Base-by-base conservation (phyloP, 2,797 vertebrate species). In the Paedocypris micromegethes region DNA sequence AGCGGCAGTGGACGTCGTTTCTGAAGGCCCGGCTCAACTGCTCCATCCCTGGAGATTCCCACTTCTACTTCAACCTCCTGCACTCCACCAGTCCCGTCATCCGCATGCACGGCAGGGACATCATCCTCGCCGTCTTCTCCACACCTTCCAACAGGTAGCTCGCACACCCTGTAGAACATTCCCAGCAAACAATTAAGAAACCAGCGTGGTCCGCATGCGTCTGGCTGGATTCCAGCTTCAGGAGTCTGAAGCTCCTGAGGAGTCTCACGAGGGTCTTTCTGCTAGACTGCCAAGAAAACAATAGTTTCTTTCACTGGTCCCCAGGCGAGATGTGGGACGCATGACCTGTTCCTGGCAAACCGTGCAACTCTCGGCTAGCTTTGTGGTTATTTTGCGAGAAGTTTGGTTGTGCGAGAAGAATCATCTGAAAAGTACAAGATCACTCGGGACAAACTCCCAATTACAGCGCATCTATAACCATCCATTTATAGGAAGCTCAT, bases 1-100 rank as follows among this genome's bases (percentile, higher is more conserved):
- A 98, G 86, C 97, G 96, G 83, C 96, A 98, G 83, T 98, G 95
- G 93, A 97, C 95, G 0, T 97, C 96, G 0, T 98, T 97, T 83
- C 88, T 98, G 66, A 98, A 98, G 81, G 94, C 95, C 0, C 89
- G 95, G 2, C 91, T 98, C 66, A 98, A 98, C 87, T 98, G 96
- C 85, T 98, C 96, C 0, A 90, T 98, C 60, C 95, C 96, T 0
- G 96, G 96, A 0, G 95, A 98, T 66, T 93, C 94, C 0, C 94
- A 97, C 78, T 98, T 98, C 86, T 98, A 98, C 84, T 98, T 98
- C 78, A 96, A 98, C 3, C 89, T 97, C 82, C 92, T 98, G 75
- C 96, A 95, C 77, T 93, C 94, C 0, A 94, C 94, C 81, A 98
- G 94, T 0, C 90, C 93, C 48, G 80, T 97, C 81, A 85, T 98